Percentiles rank a stretch among this genome's conserved stretches.
Evolutionary conservation across 2,113 vertebrate species (phyloP).

Genomic region (Copsychus sechellarum): DNA sequence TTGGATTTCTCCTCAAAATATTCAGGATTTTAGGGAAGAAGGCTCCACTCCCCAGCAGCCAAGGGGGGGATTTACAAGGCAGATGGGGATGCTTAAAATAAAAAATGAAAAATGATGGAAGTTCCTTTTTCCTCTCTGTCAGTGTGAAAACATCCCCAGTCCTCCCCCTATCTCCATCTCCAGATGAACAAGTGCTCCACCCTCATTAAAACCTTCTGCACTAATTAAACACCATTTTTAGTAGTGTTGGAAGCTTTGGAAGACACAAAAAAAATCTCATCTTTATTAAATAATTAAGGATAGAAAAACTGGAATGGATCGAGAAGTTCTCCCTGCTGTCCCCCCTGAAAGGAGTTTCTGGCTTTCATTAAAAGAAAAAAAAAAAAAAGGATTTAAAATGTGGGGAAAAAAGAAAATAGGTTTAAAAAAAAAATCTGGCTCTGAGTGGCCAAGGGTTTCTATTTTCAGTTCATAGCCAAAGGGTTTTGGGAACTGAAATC

Average conservation of each 20-base stretch:
- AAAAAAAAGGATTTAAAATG: background rate
- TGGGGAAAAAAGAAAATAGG: background rate
- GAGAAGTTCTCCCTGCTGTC: background rate
- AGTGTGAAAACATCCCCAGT: background rate
- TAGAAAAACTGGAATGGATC: background rate
- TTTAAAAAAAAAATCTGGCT: background rate
- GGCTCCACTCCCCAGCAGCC: background rate
- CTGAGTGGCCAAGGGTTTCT: background rate
- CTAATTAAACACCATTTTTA: background rate
- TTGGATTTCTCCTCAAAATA: background rate
- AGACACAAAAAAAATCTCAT: background rate
- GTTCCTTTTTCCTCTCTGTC: background rate
- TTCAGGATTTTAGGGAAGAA: background rate
- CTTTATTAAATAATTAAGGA: background rate
- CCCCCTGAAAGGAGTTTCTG: background rate
- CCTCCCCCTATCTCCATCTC: background rate
- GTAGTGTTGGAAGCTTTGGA: background rate
- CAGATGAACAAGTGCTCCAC: background rate
- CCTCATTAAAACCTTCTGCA: background rate
- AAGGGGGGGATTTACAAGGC: background rate
- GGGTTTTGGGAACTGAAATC: background rate
- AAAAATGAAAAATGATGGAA: background rate
- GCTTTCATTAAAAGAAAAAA: background rate
- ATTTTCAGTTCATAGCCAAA: background rate
- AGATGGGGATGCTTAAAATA: background rate